Evolutionary conservation across 1,140 invertebrate genomes (phyloP).

Genomic region (Hetaerina americana): DNA sequence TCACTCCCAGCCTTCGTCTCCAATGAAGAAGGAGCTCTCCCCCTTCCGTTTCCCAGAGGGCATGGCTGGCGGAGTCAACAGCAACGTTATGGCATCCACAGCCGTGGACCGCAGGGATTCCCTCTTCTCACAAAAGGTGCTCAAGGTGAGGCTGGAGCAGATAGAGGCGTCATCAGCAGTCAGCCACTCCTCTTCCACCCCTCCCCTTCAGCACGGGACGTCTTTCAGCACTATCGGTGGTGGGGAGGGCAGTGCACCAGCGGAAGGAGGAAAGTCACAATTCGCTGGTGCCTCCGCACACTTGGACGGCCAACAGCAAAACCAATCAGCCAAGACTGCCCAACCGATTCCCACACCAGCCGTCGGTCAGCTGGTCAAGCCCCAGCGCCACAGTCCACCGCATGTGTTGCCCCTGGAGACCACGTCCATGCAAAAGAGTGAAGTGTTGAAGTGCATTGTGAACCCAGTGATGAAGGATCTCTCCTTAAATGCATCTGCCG

Average conservation of each 20-base stretch:
- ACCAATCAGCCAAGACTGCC: too few relatives aligned
- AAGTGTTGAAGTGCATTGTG: neutral
- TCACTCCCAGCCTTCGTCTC: conserved; percentile 47
- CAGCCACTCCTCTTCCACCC: neutral
- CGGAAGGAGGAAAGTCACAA: too few relatives aligned
- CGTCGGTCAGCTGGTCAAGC: too few relatives aligned
- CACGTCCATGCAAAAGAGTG: neutral
- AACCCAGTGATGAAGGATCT: neutral
- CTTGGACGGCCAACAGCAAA: too few relatives aligned
- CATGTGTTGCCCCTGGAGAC: neutral
- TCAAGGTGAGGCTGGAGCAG: conserved; percentile 29
- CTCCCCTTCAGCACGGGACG: neutral
- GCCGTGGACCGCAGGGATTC: conserved; percentile 19
- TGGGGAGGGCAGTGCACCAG: too few relatives aligned
- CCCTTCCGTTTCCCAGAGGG: conserved; percentile 32
- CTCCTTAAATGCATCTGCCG: neutral
- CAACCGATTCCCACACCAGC: too few relatives aligned
- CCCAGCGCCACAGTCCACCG: neutral
- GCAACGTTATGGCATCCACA: conserved; percentile 1
- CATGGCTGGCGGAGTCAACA: conserved; percentile 12
- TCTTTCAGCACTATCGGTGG: neutral
- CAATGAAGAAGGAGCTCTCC: conserved; percentile 46
- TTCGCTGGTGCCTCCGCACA: too few relatives aligned
- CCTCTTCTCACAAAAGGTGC: conserved; percentile 27
- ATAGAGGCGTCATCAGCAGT: conserved; percentile 15